Percentiles rank a stretch among this genome's conserved stretches.
Evolutionary conservation across 2,888 invertebrate species (phyloP).

Genomic region (Junonia oenone): DNA sequence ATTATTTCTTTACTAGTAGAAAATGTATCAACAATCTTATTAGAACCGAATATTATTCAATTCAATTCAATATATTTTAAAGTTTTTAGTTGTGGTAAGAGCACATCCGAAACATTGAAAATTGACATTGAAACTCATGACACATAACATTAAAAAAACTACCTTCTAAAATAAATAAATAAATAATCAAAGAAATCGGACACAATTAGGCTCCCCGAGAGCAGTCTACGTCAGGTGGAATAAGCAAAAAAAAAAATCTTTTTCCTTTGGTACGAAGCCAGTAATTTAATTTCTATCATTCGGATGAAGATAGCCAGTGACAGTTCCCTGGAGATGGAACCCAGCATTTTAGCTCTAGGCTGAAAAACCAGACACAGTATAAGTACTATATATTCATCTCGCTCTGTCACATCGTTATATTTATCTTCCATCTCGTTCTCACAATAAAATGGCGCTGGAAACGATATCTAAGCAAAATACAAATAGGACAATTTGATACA

Average conservation of each 20-base stretch:
- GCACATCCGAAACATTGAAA: no score
- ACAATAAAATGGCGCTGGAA: not conserved
- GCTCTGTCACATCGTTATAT: not conserved
- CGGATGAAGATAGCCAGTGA: slow-evolving; percentile 9
- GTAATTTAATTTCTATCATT: slow-evolving; percentile 15
- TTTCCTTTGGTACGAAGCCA: not conserved
- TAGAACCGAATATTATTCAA: no score
- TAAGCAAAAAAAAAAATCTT: slow-evolving; percentile 1
- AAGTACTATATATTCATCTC: not conserved
- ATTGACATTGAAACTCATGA: no score
- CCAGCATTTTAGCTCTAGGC: slow-evolving; percentile 2
- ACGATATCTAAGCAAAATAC: not conserved
- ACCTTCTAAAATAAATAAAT: no score
- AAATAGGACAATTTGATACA: not conserved
- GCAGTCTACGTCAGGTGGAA: not conserved
- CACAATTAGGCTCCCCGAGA: not conserved
- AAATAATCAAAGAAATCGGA: not conserved
- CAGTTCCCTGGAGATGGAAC: slow-evolving; percentile 6
- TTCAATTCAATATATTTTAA: no score
- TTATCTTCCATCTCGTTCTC: not conserved
- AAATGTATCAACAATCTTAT: no score
- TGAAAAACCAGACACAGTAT: slow-evolving; percentile 1
- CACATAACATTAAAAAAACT: no score
- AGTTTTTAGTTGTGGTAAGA: no score
- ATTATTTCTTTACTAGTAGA: no score